Conservation (phyloP, 2,797 vertebrate species). For the Threskiornis aethiopicus region DNA sequence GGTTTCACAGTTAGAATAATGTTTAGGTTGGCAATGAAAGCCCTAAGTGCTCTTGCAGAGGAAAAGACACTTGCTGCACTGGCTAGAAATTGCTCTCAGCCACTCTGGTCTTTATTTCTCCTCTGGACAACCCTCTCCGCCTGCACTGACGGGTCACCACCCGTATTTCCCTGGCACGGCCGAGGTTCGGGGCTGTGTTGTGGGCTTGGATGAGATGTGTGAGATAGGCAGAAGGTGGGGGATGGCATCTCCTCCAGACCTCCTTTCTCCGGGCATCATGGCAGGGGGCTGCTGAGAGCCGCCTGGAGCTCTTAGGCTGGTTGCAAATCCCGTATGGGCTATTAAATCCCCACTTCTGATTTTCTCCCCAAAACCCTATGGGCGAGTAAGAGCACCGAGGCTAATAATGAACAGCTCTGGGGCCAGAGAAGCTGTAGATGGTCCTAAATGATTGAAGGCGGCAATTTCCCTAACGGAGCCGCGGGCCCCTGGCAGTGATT, state of each 20-base stretch:
- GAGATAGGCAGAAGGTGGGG: neutral
- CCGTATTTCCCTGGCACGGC: rapidly evolving
- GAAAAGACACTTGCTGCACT: neutral
- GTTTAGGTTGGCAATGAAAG: constrained; percentile 38
- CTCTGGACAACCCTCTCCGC: neutral
- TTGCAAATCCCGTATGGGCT: rapidly evolving
- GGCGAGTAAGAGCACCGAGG: rapidly evolving
- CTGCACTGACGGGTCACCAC: neutral
- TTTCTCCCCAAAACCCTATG: neutral
- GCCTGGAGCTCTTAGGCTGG: neutral
- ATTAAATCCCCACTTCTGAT: neutral
- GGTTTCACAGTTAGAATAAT: constrained; percentile 1
- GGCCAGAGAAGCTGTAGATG: neutral
- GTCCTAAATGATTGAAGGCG: constrained; percentile 25
- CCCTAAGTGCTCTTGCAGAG: neutral
- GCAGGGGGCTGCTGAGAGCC: neutral
- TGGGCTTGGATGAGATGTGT: neutral
- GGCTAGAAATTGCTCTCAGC: neutral
- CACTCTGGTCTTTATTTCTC: neutral
- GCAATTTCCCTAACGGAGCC: neutral
- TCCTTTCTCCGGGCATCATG: rapidly evolving
- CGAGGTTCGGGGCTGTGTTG: neutral
- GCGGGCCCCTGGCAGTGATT: neutral
- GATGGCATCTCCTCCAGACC: rapidly evolving
- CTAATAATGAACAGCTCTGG: neutral